Conservation (phyloP, 2,113 vertebrate species). For the Amazona guildingii region DNA sequence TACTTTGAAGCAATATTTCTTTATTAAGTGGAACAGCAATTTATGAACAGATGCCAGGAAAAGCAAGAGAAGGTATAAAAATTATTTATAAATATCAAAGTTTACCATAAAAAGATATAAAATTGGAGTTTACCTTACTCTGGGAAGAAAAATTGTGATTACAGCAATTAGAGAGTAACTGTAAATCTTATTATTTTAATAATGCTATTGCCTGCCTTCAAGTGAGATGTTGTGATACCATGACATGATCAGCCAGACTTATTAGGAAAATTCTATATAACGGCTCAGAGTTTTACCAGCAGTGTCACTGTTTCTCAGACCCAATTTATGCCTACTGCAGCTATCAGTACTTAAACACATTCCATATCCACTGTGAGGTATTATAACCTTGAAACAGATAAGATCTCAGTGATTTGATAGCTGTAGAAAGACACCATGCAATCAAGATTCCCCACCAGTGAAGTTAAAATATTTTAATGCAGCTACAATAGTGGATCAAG, state of each 20-base stretch:
- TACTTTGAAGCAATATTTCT: background rate
- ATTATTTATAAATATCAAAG: background rate
- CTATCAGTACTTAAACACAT: background rate
- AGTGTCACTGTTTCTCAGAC: background rate
- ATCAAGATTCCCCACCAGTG: conserved; percentile 38
- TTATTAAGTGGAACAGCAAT: background rate
- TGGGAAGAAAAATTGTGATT: background rate
- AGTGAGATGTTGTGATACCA: background rate
- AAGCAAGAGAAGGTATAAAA: background rate
- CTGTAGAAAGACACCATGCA: background rate
- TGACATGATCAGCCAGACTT: background rate
- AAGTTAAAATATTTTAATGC: conserved; percentile 64
- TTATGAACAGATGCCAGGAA: background rate
- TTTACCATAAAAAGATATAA: background rate
- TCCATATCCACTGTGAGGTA: background rate
- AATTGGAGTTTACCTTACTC: background rate
- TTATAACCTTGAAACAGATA: conserved; percentile 43
- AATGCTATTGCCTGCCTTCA: background rate
- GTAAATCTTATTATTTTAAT: background rate
- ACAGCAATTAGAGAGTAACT: background rate
- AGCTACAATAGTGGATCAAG: conserved; percentile 57
- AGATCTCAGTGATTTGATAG: conserved; percentile 8
- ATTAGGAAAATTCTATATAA: background rate
- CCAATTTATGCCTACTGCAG: background rate
- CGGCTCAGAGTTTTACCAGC: background rate